phyloP scores from a whole-genome alignment of 2,113 vertebrate genomes.

The Cynopterus brachyotis region DNA sequence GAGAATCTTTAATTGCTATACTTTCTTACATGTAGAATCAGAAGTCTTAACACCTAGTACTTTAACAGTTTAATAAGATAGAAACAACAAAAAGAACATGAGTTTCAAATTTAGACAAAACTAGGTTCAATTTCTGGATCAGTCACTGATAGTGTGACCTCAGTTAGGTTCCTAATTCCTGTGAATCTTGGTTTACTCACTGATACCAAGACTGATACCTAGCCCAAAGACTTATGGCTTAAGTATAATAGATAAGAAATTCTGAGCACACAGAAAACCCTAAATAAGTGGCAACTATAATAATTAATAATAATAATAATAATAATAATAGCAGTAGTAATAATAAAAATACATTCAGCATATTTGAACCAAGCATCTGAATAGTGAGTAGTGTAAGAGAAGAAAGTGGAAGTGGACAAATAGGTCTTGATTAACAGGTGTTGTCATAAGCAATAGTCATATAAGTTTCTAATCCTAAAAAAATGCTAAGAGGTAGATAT shows the following conservation, averaged over 20 bases:
- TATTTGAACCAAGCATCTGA: neutral
- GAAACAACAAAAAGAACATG: neutral
- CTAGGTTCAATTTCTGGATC: neutral
- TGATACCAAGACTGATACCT: neutral
- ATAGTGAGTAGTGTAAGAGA: neutral
- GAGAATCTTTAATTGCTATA: neutral
- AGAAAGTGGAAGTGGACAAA: neutral
- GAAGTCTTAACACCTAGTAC: neutral
- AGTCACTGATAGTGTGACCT: neutral
- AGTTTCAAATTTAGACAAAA: neutral
- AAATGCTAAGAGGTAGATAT: neutral
- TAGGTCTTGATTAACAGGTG: neutral
- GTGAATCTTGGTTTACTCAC: neutral
- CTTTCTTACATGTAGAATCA: neutral
- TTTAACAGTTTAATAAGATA: neutral
- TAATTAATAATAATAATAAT: neutral
- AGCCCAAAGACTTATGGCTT: neutral
- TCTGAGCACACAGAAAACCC: neutral
- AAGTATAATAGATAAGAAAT: neutral
- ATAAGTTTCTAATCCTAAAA: neutral
- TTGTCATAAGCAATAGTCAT: neutral
- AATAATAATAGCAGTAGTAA: neutral
- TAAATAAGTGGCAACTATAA: neutral
- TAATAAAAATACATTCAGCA: neutral
- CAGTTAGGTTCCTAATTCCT: neutral